Evolutionary conservation across 2,888 invertebrate species (phyloP).

Genomic region (Neoaliturus tenellus): DNA sequence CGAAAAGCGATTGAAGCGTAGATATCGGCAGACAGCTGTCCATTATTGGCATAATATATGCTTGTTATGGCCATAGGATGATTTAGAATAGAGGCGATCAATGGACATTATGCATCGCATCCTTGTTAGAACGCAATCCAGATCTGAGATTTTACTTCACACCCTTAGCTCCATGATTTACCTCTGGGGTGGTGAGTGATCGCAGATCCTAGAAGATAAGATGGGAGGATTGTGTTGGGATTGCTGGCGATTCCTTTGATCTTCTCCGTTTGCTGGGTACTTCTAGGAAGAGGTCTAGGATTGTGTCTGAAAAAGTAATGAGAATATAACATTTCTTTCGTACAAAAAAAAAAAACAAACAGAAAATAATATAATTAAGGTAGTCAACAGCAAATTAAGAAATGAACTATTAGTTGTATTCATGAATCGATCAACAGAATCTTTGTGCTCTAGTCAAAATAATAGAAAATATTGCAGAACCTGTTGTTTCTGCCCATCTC

Average conservation of each 20-base stretch:
- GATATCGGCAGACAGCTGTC: constrained; percentile 45
- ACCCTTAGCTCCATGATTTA: constrained; percentile 47
- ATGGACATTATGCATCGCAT: constrained; percentile 17
- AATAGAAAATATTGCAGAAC: too few species aligned
- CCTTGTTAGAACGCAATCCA: constrained; percentile 46
- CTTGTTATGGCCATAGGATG: constrained; percentile 27
- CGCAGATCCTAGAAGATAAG: constrained; percentile 7
- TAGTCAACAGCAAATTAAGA: too few species aligned
- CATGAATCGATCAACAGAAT: too few species aligned
- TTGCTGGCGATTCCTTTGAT: background rate
- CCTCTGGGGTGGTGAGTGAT: background rate
- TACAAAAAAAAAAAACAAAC: too few species aligned
- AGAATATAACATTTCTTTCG: too few species aligned
- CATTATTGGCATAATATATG: constrained; percentile 50
- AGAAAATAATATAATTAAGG: too few species aligned
- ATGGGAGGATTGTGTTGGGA: background rate
- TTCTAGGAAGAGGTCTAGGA: too few species aligned
- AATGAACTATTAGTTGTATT: too few species aligned
- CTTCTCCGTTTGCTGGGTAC: too few species aligned
- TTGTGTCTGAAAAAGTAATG: too few species aligned
- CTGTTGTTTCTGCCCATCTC: too few species aligned
- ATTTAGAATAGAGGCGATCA: background rate
- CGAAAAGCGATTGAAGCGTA: constrained; percentile 41
- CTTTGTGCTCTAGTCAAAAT: too few species aligned
- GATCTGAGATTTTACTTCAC: constrained; percentile 46